These are phyloP conservation scores for Yasuhikotakia modesta DNA, from an alignment of 2,797 vertebrate genomes.

Conservation along the genomic window DNA sequence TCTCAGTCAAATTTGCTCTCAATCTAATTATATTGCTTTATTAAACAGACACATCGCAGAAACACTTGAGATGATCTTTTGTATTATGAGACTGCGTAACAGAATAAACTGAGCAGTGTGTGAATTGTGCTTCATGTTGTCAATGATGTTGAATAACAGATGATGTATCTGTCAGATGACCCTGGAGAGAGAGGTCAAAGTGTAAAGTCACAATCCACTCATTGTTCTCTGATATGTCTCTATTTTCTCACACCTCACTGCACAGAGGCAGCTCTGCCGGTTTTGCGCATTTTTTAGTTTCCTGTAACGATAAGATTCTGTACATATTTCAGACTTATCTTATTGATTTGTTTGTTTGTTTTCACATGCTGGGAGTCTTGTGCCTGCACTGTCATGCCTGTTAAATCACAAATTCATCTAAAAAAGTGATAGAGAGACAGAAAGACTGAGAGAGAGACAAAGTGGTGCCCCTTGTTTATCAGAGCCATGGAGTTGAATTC, in stretches of 20 bases:
- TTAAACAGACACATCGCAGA: background rate
- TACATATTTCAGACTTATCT: slow-evolving; percentile 74
- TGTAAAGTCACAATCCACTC: slow-evolving; percentile 71
- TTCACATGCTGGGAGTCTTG: slow-evolving; percentile 65
- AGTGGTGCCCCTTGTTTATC: slow-evolving; percentile 75
- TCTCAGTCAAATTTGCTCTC: too few species aligned
- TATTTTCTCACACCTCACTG: slow-evolving; percentile 11
- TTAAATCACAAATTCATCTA: slow-evolving; percentile 72
- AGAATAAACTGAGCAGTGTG: background rate
- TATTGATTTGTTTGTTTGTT: slow-evolving; percentile 77
- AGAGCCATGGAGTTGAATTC: slow-evolving; percentile 73
- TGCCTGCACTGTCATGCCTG: slow-evolving; percentile 68
- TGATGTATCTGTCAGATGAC: slow-evolving; percentile 57
- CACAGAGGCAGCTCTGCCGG: slow-evolving; percentile 74
- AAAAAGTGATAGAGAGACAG: slow-evolving; percentile 55
- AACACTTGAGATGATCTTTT: background rate
- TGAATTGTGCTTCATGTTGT: background rate
- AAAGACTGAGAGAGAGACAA: slow-evolving; percentile 66
- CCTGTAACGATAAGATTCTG: slow-evolving; percentile 70
- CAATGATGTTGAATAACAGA: background rate
- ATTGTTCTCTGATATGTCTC: slow-evolving; percentile 74
- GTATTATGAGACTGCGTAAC: background rate
- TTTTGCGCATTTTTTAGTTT: slow-evolving; percentile 52
- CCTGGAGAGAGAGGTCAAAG: slow-evolving; percentile 71
- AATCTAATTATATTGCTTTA: background rate